Base-by-base conservation (phyloP, 2,888 invertebrate species). In the Hyalella azteca region DNA sequence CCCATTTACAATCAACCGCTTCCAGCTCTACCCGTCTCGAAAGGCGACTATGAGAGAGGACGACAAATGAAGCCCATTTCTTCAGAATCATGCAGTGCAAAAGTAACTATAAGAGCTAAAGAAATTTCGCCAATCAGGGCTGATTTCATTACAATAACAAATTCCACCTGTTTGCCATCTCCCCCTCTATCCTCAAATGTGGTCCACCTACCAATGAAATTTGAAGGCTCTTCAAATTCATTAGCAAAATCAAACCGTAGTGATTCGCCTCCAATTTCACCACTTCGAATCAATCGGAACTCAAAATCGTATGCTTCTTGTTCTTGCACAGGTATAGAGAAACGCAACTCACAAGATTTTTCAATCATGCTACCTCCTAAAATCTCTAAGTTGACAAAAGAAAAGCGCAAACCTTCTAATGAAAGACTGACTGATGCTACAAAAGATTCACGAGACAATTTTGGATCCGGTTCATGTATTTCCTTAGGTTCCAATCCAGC, bases 1-100 rank as follows among this genome's bases (percentile, higher is more conserved):
- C 83, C 79, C 50, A 83, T 83, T 26, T 83, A 83, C 50, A 79
- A 76, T 15, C 80, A 79, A 19, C 83, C 83, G 9, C 48, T 83
- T 19, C 83, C 83, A 9, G 79, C 80, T 39, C 75, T 81, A 13
- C 83, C 83, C 1, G 39, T 45, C 22, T 79, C 80, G 48, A 77
- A 80, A 26, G 48, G 45, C 22, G 60, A 77, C 13, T 77, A 80
- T 40, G 22, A 40, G 32, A 73, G 59, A 54, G 81, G 81, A 41
- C 73, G 73, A 36, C 77, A 81, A 39, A 66, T 73, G 73, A 81
- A 76, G 11, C n/a, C 77, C 5, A 26, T 40, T n/a, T 48, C 79
- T 15, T 22, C 78, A 0, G 79, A 73, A 22, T 4, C 78, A 32
- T 83, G 81, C 36, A 79, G 83, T 29, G 78, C 80, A 41, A 80